Evolutionary conservation across 2,797 vertebrate species (phyloP), one percentile per base, ranked within the genome.

Genomic region (Etheostoma nigrum): DNA sequence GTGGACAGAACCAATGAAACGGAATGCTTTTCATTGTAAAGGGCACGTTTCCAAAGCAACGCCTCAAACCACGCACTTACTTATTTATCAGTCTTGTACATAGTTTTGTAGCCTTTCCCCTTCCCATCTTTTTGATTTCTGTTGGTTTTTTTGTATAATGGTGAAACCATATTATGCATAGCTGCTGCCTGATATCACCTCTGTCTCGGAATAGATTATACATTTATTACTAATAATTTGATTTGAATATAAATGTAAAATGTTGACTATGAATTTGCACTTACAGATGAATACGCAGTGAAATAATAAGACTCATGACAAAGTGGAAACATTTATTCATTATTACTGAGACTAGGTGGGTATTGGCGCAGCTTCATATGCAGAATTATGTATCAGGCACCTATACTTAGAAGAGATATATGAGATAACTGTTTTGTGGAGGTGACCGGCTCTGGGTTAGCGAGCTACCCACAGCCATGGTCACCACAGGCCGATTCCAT

Each of bases 71-170:
- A 92, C 90, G 90, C 94, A 94, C 93, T 95, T 94, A 94, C 92
- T 93, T 95, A 95, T 95, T 95, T 94, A 95, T 95, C 93, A 86
- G 91, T 91, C 91, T 89, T 95, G 94, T 96, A 95, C 91, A 95
- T 95, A 95, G 92, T 95, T 95, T 95, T 94, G 84, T 93, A 95
- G 89, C 87, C 89, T 88, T 62, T 45, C 33, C 79, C 83, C 66
- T 19, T 67, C 80, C 76, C 83, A 59, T 86, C 36, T 65, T 85
- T 91, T 77, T 73, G 74, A 82, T 86, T 67, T 92, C 59, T 60
- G 72, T 90, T 87, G 71, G 5, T 82, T 88, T 78, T 21, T 92
- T 94, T 93, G 87, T 91, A 91, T 83, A 83, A 90, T 84, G 89
- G 90, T 88, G 87, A 92, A 88, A 91, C 81, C 86, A 91, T 90